Conservation (phyloP, 2,113 vertebrate genomes). For the Fukomys damarensis region DNA sequence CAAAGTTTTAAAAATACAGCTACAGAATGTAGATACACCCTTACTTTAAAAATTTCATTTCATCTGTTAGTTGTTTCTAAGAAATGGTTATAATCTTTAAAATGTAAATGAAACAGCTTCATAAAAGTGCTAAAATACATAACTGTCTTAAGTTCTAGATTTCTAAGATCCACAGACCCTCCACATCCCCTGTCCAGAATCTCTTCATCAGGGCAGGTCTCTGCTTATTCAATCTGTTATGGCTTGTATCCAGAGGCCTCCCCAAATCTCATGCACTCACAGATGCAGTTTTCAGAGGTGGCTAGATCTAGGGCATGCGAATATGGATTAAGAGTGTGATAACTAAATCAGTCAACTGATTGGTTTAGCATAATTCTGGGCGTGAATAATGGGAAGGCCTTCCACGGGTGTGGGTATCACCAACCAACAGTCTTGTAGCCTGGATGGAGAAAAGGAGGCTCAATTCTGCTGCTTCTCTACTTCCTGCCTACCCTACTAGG, state of each 20-base stretch:
- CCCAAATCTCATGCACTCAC: not conserved
- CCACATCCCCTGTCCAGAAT: not conserved
- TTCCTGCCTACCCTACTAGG: not conserved
- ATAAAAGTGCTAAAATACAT: not conserved
- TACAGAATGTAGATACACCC: not conserved
- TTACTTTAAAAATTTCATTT: not conserved
- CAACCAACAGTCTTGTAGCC: not conserved
- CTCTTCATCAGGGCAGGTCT: not conserved
- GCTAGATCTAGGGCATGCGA: not conserved
- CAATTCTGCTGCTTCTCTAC: not conserved
- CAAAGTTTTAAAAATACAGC: not conserved
- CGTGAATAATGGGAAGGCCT: not conserved
- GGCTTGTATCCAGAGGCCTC: not conserved
- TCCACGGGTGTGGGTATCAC: not conserved
- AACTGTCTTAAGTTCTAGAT: not conserved
- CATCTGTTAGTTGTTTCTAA: not conserved
- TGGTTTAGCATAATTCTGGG: not conserved
- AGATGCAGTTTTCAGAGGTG: not conserved
- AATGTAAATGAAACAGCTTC: slow-evolving; percentile 3
- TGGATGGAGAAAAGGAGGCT: not conserved
- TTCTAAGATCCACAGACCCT: not conserved
- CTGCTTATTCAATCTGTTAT: not conserved
- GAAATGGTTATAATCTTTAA: slow-evolving; percentile 35
- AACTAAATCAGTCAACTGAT: not conserved
- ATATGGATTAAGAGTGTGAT: not conserved